Conservation (phyloP, 1,140 invertebrate species). For the Drosophila miranda region DNA sequence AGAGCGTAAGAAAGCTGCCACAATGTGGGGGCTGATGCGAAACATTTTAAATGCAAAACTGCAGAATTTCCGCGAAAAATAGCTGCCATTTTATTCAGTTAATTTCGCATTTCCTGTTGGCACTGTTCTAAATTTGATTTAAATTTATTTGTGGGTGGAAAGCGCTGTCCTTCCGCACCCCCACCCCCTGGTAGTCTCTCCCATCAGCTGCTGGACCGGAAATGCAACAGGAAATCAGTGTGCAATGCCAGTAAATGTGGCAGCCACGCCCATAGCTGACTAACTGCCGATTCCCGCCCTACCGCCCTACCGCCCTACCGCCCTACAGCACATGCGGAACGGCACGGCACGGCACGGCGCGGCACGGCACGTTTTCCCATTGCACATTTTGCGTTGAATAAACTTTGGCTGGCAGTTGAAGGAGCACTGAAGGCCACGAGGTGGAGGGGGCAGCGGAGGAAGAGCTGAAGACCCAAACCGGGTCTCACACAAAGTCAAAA, state of each 20-base stretch:
- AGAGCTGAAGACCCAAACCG: slow-evolving; percentile 2
- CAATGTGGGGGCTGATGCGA: not conserved
- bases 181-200: not conserved
- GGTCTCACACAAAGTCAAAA: slow-evolving; percentile 57
- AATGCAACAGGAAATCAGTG: slow-evolving; percentile 76
- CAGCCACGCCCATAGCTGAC: slow-evolving; percentile 23
- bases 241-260: slow-evolving; percentile 50
- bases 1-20: no score
- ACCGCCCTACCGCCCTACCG: not conserved
- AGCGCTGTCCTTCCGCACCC: not conserved
- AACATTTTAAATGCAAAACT: not conserved
- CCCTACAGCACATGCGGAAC: slow-evolving; percentile 28
- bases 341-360: not conserved
- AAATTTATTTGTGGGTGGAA: slow-evolving; percentile 43
- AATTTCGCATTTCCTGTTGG: slow-evolving; percentile 56
- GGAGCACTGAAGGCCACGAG: not conserved
- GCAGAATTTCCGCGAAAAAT: slow-evolving; percentile 28
- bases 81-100: slow-evolving; percentile 50
- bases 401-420: slow-evolving; percentile 56
- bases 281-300: not conserved
- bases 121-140: slow-evolving; percentile 59
- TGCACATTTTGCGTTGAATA: slow-evolving; percentile 77
- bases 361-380: slow-evolving; percentile 43
- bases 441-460: not conserved
- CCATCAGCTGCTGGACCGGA: slow-evolving; percentile 35